Evolutionary conservation across 2,888 invertebrate genomes (phyloP), one percentile per base, ranked within the genome.

Genomic region (Cephus runcator): DNA sequence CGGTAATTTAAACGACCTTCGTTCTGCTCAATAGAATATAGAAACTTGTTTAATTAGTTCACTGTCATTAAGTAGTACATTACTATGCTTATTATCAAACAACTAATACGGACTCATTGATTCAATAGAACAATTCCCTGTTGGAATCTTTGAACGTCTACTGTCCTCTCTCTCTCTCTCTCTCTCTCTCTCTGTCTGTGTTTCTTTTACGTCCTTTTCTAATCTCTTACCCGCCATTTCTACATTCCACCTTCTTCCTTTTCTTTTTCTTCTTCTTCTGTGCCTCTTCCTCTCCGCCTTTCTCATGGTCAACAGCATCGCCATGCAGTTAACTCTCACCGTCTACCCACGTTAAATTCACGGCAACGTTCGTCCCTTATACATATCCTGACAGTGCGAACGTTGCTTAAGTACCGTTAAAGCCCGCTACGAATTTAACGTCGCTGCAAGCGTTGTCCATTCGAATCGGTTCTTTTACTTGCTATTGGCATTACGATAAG

Each of bases 121-220:
- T 15, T 40, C 40, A 15, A 15, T 40, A 15, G 40, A 15, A 40
- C 40, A 40, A 40, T 40, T 40, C 40, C 4, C 40, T 40, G 6
- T 15, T 40, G 40, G 40, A 40, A 15, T 4, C 40, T 40, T 40
- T 40, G 6, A 40, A 40, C 40, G 4, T 40, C 75, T 74, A 34
- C 75, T 76, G 34, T n/a, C 69, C n/a, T 34, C 30, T 77, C 34
- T 77, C 77, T 34, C 33, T 73, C 56, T 76, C 71, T 71, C 11
- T 71, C 40, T n/a, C 71, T 71, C 11, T 73, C 40, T n/a, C 73
- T 40, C 73, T 77, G 33, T 73, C 74, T 75, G 69, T 75, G n/a
- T 77, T 74, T 40, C 74, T 15, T 4, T 15, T 15, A 56, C 9
- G 23, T 56, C 23, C 56, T 23, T 56, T 23, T 56, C 23, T 23